Conservation (phyloP, 2,888 invertebrate species). For the Drosophila macrothrix region DNA sequence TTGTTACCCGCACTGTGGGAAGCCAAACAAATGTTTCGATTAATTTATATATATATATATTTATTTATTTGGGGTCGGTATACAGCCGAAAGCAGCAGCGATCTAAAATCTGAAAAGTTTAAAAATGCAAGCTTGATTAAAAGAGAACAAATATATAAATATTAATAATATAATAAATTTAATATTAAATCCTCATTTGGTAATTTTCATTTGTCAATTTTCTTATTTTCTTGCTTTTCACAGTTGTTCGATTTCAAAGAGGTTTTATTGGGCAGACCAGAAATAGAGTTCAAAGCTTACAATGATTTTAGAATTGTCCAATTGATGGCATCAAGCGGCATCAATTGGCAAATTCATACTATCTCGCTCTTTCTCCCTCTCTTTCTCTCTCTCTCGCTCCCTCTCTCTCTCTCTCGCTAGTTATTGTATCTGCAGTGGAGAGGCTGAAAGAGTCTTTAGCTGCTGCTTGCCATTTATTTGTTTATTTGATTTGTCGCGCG, state of each 20-base stretch:
- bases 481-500: slow-evolving; percentile 76
- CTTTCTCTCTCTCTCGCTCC: neutral
- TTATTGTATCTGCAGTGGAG: slow-evolving; percentile 8
- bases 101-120: neutral
- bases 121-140: neutral
- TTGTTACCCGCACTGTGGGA: slow-evolving; percentile 45
- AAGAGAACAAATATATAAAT: neutral
- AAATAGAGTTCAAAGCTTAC: slow-evolving; percentile 31
- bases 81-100: neutral
- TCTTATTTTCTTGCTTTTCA: neutral
- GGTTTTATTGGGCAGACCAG: neutral
- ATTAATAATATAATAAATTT: neutral
- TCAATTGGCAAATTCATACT: slow-evolving; percentile 47
- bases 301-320: slow-evolving; percentile 50
- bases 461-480: slow-evolving; percentile 62
- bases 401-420: neutral
- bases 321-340: slow-evolving; percentile 37
- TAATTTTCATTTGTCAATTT: neutral
- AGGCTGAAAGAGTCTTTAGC: slow-evolving; percentile 39
- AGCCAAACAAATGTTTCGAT: slow-evolving; percentile 41
- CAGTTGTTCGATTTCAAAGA: neutral
- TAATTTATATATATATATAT: neutral
- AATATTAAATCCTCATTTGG: neutral
- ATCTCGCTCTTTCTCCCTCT: neutral
- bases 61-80: neutral